Evolutionary conservation across 2,888 invertebrate species (phyloP), one percentile per base, ranked within the genome.

Genomic region (Thysanoteuthis rhombus): DNA sequence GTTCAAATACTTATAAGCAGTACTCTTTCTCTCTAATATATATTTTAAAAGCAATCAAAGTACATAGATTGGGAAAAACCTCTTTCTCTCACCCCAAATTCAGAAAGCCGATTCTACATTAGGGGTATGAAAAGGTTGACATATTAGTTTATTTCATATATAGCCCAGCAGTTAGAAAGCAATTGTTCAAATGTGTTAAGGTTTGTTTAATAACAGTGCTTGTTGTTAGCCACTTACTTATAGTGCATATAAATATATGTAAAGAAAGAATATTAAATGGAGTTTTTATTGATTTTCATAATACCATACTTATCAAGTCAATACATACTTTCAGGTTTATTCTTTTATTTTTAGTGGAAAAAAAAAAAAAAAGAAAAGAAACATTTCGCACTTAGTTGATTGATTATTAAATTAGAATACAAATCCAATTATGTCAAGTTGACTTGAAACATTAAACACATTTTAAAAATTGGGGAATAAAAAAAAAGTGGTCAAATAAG

Each of bases 321-420:
- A 75, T 75, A 75, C 75, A 75, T n/a, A n/a, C n/a, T n/a, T 75
- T 75, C n/a, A 75, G 8, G n/a, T 75, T 32, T 75, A n/a, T 32
- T 58, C 8, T 28, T 75, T 75, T 2, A 12, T n/a, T 75, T n/a
- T 75, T 75, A n/a, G n/a, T 75, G 16, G 4, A n/a, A n/a, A 10
- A 10, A n/a, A n/a, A 75, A n/a, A n/a, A n/a, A n/a, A n/a, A n/a
- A n/a, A n/a, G n/a, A n/a, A n/a, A n/a, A n/a, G n/a, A n/a, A 58
- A 58, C 25, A 8, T 12, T 75, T 75, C 36, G n/a, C n/a, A 75
- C n/a, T 75, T 75, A 75, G 75, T 75, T 75, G n/a, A 75, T 75
- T n/a, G n/a, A 75, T 75, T 75, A 75, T 75, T n/a, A n/a, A n/a
- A n/a, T 75, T 75, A n/a, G n/a, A 75, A 75, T n/a, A 75, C 75